Evolutionary conservation across 1,140 invertebrate genomes (phyloP).

Genomic region (Drosophila ohnishii): DNA sequence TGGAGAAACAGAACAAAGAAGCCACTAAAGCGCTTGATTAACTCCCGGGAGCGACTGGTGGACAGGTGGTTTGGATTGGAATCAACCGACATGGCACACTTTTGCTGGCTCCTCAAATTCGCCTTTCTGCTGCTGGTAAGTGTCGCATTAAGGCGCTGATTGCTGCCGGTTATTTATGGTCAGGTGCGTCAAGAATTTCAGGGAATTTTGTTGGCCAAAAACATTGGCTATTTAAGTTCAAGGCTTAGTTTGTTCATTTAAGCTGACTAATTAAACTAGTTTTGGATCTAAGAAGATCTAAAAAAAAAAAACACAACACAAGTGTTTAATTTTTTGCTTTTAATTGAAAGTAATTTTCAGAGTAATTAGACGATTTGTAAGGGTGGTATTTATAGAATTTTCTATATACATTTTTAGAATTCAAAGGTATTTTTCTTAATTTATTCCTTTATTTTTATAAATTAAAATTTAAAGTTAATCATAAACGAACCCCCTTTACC

Average conservation of each 20-base stretch:
- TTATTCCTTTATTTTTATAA: too few species aligned
- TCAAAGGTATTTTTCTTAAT: background rate
- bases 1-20: constrained; percentile 37
- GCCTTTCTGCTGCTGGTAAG: constrained; percentile 76
- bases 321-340: background rate
- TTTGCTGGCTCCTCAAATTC: constrained; percentile 75
- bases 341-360: background rate
- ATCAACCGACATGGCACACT: constrained; percentile 74
- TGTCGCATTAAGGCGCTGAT: constrained; percentile 32
- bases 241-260: constrained; percentile 21
- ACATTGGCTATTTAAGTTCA: constrained; percentile 24
- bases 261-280: constrained; percentile 24
- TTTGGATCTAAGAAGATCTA: background rate
- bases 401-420: background rate
- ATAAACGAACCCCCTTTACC: background rate
- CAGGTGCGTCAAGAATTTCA: constrained; percentile 32
- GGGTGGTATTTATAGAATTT: background rate
- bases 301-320: background rate
- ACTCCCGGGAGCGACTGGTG: constrained; percentile 30
- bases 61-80: constrained; percentile 31
- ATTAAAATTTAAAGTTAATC: background rate
- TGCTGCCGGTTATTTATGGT: constrained; percentile 23
- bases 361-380: background rate
- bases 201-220: constrained; percentile 19
- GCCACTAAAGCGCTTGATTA: constrained; percentile 52